Evolutionary conservation across 2,797 vertebrate genomes (phyloP), one percentile per base, ranked within the genome.

Genomic region (Rachycentron canadum): DNA sequence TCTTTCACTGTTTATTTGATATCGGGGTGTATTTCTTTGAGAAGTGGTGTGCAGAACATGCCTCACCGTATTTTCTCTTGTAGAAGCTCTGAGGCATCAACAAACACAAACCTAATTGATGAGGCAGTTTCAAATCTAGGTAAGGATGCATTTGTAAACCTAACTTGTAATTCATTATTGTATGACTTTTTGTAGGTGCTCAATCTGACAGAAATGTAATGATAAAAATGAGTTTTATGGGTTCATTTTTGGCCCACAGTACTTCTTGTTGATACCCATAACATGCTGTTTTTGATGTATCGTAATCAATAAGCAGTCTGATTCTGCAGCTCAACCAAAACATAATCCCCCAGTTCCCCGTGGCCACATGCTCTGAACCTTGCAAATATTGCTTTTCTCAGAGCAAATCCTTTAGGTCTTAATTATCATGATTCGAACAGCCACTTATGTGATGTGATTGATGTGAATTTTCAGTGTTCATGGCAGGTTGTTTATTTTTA

Each of bases 41-140:
- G 12, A 56, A 41, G 10, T 4, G 41, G 43, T 7, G 12, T 65
- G 16, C 30, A 49, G 53, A 1, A 72, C 28, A 25, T 12, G 0
- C 50, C 41, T 85, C 57, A 82, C 52, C 40, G 11, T 78, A 19
- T 76, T 75, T 90, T 92, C 43, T 94, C 63, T 94, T 94, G 47
- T 92, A 98, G 97, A 91, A 94, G 95, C 84, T 90, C 93, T 60
- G 94, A 90, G 89, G 94, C 93, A 81, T 93, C 94, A 81, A 91
- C 96, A 81, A 96, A 96, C 87, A 95, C 96, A 89, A 97, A 96
- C 88, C 95, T 99, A 86, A 97, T 99, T 91, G 96, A 96, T 84
- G 98, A 99, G 93, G 98, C 98, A 43, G 97, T 97, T 91, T 98
- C 97, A 91, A 97, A 95, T 84, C 95, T 98, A 88, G 98, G 97